Percentiles rank a stretch among this genome's conserved stretches.
Conservation (phyloP, 2,888 invertebrate species). For the Brenthis hecate region DNA sequence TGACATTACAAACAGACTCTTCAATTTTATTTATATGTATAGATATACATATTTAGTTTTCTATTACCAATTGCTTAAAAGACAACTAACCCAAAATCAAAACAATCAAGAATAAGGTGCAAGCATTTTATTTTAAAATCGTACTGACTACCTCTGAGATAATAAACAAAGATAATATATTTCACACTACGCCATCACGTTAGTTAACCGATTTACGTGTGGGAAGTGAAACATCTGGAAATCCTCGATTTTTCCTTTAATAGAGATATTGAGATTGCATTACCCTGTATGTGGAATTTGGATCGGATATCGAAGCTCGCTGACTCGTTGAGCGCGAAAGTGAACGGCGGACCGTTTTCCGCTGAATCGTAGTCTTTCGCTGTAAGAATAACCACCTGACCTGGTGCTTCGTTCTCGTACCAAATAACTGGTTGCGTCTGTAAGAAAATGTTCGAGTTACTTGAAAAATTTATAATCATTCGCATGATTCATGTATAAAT, state of each 20-base stretch:
- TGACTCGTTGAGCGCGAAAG: conserved; percentile 85
- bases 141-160: too few relatives aligned
- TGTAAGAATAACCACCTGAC: conserved; percentile 85
- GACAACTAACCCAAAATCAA: too few relatives aligned
- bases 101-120: too few relatives aligned
- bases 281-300: conserved; percentile 87
- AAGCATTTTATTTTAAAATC: too few relatives aligned
- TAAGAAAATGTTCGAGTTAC: conserved; percentile 7
- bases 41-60: too few relatives aligned
- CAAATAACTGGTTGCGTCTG: conserved; percentile 90
- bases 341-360: conserved; percentile 93
- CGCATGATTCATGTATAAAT: too few relatives aligned
- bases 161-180: too few relatives aligned
- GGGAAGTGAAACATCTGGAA: conserved; percentile 24
- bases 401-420: conserved; percentile 89
- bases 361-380: conserved; percentile 92
- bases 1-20: too few relatives aligned
- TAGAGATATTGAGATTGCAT: conserved; percentile 43
- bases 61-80: too few relatives aligned
- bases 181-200: too few relatives aligned
- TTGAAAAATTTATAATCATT: too few relatives aligned
- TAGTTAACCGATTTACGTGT: conserved; percentile 3
- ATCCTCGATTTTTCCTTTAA: conserved; percentile 18
- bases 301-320: conserved; percentile 86
- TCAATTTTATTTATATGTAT: too few relatives aligned